Conservation (phyloP, 2,888 invertebrate genomes). For the Endomychus coccineus region DNA sequence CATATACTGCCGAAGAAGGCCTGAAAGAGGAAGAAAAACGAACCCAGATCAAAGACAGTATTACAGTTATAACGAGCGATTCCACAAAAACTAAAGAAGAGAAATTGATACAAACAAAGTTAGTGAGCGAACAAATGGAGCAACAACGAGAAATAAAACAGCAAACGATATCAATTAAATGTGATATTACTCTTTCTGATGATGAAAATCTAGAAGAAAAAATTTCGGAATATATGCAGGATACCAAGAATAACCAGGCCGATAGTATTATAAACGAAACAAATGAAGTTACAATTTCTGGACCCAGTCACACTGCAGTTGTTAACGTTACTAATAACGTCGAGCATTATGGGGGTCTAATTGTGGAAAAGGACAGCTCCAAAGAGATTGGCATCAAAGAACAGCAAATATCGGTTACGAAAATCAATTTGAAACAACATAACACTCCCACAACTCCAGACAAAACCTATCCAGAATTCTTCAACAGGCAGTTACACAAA, state of each 20-base stretch:
- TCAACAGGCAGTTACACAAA: slow-evolving; percentile 63
- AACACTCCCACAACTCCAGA: slow-evolving; percentile 41
- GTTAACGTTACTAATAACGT: slow-evolving; percentile 26
- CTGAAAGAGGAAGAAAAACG: slow-evolving; percentile 1
- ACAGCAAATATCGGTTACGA: slow-evolving; percentile 49
- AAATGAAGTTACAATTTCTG: slow-evolving; percentile 33
- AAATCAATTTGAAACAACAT: slow-evolving; percentile 52
- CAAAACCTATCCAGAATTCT: slow-evolving; percentile 55
- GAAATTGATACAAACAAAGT: not conserved
- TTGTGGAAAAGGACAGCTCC: slow-evolving; percentile 22
- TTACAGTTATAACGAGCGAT: not conserved
- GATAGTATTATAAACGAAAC: slow-evolving; percentile 5
- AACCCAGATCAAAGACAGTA: no score
- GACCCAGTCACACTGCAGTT: slow-evolving; percentile 38
- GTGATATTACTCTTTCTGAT: slow-evolving; percentile 9
- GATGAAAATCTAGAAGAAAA: slow-evolving; percentile 10
- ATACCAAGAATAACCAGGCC: slow-evolving; percentile 8
- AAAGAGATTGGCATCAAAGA: slow-evolving; percentile 30
- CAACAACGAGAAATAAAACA: slow-evolving; percentile 8
- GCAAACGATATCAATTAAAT: slow-evolving; percentile 11
- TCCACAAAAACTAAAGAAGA: not conserved
- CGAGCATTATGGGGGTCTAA: slow-evolving; percentile 8
- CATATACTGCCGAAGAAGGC: no score
- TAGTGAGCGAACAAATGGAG: slow-evolving; percentile 8
- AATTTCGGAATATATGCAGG: slow-evolving; percentile 5